Conservation (phyloP, 2,113 vertebrate genomes). For the Dicaeum eximium region DNA sequence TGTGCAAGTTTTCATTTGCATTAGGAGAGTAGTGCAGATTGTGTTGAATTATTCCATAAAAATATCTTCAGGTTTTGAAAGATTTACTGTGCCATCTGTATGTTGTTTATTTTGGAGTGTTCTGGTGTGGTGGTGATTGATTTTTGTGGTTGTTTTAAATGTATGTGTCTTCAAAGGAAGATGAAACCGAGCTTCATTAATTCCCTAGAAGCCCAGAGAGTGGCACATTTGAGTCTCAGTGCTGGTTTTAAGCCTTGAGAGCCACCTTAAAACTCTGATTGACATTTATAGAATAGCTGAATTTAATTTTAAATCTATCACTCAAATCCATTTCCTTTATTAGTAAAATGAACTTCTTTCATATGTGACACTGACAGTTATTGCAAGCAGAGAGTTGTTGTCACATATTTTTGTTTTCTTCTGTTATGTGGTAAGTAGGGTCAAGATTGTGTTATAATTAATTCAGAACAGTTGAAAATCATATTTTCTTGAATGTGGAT, state of each 20-base stretch:
- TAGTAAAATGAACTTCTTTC: conserved; percentile 23
- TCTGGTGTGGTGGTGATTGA: not conserved
- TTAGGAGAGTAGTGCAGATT: conserved; percentile 16
- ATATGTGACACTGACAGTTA: not conserved
- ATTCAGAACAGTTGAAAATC: not conserved
- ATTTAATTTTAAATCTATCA: conserved; percentile 20
- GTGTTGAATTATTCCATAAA: not conserved
- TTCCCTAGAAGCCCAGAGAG: not conserved
- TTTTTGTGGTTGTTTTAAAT: conserved; percentile 24
- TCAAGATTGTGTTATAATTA: conserved; percentile 27
- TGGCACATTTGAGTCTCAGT: not conserved
- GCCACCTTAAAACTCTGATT: conserved; percentile 13
- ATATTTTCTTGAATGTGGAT: not conserved
- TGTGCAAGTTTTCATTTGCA: conserved; percentile 56
- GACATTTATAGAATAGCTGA: not conserved
- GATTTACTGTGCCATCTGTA: not conserved
- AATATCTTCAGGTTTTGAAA: conserved; percentile 8
- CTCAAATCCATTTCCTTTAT: conserved; percentile 7
- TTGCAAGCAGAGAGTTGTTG: conserved; percentile 4
- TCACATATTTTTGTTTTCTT: conserved; percentile 28
- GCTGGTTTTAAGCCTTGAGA: not conserved
- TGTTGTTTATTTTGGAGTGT: not conserved
- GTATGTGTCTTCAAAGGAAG: not conserved
- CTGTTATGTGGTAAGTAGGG: not conserved
- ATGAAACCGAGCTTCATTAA: not conserved